A percentile compares a stretch with the other conserved stretches of the same genome.
Evolutionary conservation across 2,888 invertebrate species (phyloP).

Genomic region (Nowickia ferox): DNA sequence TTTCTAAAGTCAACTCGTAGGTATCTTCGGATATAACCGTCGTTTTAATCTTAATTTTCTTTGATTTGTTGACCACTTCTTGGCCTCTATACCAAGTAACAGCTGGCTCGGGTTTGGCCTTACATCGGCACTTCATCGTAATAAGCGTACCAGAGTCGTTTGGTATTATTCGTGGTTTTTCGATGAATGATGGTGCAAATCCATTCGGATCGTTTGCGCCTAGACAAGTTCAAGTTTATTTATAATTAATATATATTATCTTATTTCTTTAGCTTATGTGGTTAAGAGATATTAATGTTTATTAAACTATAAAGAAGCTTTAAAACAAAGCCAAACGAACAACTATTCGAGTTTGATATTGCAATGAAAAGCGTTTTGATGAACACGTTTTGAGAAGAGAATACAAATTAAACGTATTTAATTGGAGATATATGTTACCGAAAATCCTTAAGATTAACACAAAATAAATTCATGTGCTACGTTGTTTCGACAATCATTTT

Average conservation of each 20-base stretch:
- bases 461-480: background rate
- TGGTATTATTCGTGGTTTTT: conserved; percentile 99
- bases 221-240: conserved; percentile 78
- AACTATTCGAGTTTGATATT: conserved; percentile 33
- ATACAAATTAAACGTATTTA: conserved; percentile 30
- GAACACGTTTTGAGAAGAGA: conserved; percentile 31
- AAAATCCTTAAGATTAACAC: background rate
- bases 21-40: conserved; percentile 91
- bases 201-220: conserved; percentile 95
- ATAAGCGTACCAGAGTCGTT: conserved; percentile 98
- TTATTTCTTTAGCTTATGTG: background rate
- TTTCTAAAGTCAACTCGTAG: conserved; percentile 92
- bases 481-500: background rate
- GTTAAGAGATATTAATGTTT: background rate
- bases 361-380: conserved; percentile 62
- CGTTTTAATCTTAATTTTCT: conserved; percentile 92
- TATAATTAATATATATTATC: background rate
- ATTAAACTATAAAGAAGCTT: conserved; percentile 27
- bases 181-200: conserved; percentile 97
- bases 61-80: conserved; percentile 91
- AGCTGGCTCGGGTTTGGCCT: conserved; percentile 96
- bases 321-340: conserved; percentile 12
- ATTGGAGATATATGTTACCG: background rate
- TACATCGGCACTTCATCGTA: conserved; percentile 97
- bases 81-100: conserved; percentile 98